Conservation (phyloP, 2,797 vertebrate genomes). For the Pangasius mekongensis region DNA sequence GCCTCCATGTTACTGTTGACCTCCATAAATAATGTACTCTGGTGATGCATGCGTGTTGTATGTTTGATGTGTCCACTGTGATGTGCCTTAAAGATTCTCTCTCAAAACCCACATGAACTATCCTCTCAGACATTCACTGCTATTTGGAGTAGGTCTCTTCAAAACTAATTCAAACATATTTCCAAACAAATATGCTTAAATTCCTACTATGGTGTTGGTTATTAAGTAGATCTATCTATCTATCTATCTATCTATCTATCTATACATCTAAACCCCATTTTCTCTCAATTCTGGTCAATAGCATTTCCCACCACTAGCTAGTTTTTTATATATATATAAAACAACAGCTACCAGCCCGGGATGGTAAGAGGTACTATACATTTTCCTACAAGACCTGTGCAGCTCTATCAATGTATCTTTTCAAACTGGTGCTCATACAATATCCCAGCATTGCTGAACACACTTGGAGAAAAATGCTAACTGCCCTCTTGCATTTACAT, state of each 20-base stretch:
- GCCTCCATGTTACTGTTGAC: background rate
- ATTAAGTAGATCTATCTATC: background rate
- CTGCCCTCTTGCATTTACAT: background rate
- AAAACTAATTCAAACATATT: background rate
- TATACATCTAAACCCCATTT: too few relatives aligned
- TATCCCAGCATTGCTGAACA: background rate
- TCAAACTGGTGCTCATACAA: background rate
- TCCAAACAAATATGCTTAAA: background rate
- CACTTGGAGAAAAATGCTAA: background rate
- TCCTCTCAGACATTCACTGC: background rate
- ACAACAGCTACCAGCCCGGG: background rate
- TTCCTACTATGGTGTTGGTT: background rate
- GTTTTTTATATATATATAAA: too few relatives aligned
- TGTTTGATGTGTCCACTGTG: background rate
- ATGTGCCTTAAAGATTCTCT: background rate
- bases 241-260: too few relatives aligned
- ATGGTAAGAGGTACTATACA: background rate
- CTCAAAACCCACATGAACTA: background rate
- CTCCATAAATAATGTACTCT: slow-evolving; percentile 19
- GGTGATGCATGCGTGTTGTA: background rate
- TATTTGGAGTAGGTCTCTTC: background rate
- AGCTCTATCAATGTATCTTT: background rate
- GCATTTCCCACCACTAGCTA: background rate
- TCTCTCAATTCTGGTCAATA: background rate
- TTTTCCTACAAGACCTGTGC: background rate